Evolutionary conservation across 2,888 invertebrate genomes (phyloP).

Genomic region (Diadegma fenestrale): DNA sequence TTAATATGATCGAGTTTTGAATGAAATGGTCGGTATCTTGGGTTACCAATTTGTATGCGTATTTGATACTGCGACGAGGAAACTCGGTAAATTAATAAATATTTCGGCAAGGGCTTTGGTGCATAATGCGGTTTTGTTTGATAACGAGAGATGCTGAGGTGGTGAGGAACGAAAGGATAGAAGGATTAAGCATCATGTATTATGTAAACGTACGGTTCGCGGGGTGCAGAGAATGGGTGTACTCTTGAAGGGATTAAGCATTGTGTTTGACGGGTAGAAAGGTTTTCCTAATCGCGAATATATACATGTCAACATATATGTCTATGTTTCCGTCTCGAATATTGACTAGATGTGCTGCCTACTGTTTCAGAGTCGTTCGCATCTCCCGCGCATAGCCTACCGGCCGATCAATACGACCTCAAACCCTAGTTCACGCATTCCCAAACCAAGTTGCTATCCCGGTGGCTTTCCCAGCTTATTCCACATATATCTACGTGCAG

Average conservation of each 20-base stretch:
- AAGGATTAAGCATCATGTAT: conserved; percentile 46
- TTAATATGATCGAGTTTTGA: not conserved
- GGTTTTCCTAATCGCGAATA: conserved; percentile 54
- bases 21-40: not conserved
- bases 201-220: conserved; percentile 38
- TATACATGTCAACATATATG: not conserved
- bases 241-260: conserved; percentile 51
- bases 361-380: conserved; percentile 78
- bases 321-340: conserved; percentile 24
- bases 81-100: conserved; percentile 14
- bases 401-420: conserved; percentile 82
- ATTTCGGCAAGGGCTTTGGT: not conserved
- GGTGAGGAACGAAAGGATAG: conserved; percentile 39
- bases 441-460: conserved; percentile 77
- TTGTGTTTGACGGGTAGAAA: conserved; percentile 47
- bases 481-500: conserved; percentile 20
- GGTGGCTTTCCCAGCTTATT: conserved; percentile 42
- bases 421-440: conserved; percentile 81
- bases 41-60: conserved; percentile 37
- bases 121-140: conserved; percentile 37
- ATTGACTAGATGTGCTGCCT: conserved; percentile 76
- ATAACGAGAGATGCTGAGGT: conserved; percentile 39
- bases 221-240: conserved; percentile 3
- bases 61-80: conserved; percentile 9
- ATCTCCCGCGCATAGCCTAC: conserved; percentile 65